Conservation (phyloP, 2,797 vertebrate genomes). For the Oceanodroma leucorhoa region DNA sequence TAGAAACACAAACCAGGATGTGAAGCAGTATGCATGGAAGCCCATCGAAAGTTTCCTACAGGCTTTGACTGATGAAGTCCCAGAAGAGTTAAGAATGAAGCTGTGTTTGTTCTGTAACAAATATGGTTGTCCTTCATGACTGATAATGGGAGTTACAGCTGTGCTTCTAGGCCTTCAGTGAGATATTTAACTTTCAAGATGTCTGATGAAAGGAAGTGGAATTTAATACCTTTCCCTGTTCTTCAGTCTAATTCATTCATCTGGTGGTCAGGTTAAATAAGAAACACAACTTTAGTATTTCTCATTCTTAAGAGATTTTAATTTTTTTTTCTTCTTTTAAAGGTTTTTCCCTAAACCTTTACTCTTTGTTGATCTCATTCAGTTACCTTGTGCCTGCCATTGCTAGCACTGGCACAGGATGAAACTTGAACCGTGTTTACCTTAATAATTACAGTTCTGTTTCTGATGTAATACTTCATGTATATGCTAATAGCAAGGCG, state of each 20-base stretch:
- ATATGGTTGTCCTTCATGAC: neutral
- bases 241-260: neutral
- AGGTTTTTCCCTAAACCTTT: neutral
- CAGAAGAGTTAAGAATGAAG: neutral
- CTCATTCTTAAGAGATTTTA: neutral
- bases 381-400: neutral
- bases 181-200: neutral
- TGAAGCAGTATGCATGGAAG: neutral
- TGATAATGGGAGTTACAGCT: conserved; percentile 9
- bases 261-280: neutral
- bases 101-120: conserved; percentile 31
- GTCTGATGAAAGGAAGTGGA: neutral
- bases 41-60: neutral
- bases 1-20: neutral
- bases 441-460: neutral
- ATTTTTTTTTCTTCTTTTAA: neutral
- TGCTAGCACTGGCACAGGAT: neutral
- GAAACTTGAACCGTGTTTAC: neutral
- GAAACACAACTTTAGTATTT: neutral
- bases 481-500: neutral
- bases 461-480: neutral
- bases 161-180: neutral
- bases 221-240: conserved; percentile 12
- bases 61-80: neutral
- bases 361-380: neutral